Conservation (phyloP, 2,888 invertebrate genomes). For the Cantharis lateralis region DNA sequence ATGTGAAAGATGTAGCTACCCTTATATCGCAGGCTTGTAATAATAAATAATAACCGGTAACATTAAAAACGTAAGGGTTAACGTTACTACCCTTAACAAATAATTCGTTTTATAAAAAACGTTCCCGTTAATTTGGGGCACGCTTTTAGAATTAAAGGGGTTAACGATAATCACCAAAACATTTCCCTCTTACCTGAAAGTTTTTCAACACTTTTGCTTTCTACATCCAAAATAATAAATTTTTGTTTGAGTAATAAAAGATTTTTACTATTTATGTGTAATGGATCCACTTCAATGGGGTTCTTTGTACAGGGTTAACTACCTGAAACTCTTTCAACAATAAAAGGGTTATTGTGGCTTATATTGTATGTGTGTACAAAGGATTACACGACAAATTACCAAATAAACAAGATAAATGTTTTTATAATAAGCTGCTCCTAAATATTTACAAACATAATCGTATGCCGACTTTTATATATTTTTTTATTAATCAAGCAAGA, state of each 20-base stretch:
- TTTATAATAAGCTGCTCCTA: slow-evolving; percentile 16
- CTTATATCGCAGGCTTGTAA: background rate
- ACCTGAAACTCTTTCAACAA: slow-evolving; percentile 30
- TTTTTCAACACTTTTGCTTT: slow-evolving; percentile 4
- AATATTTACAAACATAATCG: background rate
- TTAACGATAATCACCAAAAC: slow-evolving; percentile 22
- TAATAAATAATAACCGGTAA: background rate
- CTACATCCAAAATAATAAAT: background rate
- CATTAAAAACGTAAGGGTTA: background rate
- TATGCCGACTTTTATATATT: background rate
- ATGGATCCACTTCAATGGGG: slow-evolving; percentile 20
- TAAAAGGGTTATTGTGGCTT: slow-evolving; percentile 29
- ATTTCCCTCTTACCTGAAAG: slow-evolving; percentile 14
- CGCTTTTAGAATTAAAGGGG: slow-evolving; percentile 27
- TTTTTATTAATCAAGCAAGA: background rate
- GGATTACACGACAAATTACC: slow-evolving; percentile 27
- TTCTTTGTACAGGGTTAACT: slow-evolving; percentile 32
- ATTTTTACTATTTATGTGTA: slow-evolving; percentile 25
- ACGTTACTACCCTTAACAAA: slow-evolving; percentile 1
- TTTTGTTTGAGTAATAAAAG: slow-evolving; percentile 12
- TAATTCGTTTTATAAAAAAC: slow-evolving; percentile 18
- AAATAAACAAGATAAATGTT: slow-evolving; percentile 26
- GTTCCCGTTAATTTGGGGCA: slow-evolving; percentile 17
- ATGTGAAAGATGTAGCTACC: too few relatives aligned
- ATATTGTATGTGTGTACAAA: slow-evolving; percentile 22